Percentiles rank a stretch among this genome's conserved stretches.
phyloP scores from a whole-genome alignment of 2,888 invertebrate species.

The Nebria salina region DNA sequence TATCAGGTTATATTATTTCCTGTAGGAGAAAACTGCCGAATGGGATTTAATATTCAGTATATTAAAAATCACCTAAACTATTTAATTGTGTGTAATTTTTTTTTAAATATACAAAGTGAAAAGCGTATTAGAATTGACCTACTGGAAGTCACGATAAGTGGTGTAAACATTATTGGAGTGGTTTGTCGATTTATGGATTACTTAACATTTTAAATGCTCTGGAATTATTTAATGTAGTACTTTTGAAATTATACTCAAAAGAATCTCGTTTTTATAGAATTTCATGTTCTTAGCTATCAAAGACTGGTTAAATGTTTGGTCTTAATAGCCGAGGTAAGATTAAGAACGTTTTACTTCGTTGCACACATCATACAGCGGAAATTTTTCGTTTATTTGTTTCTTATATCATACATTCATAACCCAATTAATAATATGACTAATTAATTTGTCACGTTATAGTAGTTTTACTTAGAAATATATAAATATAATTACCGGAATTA shows the following conservation, averaged over 20 bases:
- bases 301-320: not conserved
- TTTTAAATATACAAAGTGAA: too few species aligned
- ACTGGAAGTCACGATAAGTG: too few species aligned
- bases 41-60: not conserved
- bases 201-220: too few species aligned
- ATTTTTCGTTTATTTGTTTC: not conserved
- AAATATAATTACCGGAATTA: not conserved
- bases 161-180: too few species aligned
- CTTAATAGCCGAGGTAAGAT: not conserved
- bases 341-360: not conserved
- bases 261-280: not conserved
- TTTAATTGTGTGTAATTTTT: too few species aligned
- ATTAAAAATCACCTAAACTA: too few species aligned
- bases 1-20: not conserved
- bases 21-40: not conserved
- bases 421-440: not conserved
- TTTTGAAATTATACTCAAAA: too few species aligned
- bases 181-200: too few species aligned
- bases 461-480: not conserved
- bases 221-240: too few species aligned
- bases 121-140: too few species aligned
- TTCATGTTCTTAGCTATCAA: not conserved
- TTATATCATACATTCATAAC: slow-evolving; percentile 1
- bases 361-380: not conserved
- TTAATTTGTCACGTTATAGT: not conserved